phyloP scores from a whole-genome alignment of 2,797 vertebrate species.

The Urocyon cinereoargenteus region DNA sequence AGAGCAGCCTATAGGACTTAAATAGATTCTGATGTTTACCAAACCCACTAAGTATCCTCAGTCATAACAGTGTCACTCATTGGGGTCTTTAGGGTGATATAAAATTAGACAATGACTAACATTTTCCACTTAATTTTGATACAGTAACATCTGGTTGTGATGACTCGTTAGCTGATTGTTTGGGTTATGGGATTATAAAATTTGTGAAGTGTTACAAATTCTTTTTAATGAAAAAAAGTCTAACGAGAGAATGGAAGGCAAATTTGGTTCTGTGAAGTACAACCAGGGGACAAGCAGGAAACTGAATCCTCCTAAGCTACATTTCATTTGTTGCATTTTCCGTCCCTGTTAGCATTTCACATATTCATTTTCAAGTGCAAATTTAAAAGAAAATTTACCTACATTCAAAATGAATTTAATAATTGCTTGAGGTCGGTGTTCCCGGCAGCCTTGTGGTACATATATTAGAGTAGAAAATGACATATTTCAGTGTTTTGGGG shows the following conservation, averaged over 20 bases:
- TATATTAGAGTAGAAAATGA: constrained; percentile 22
- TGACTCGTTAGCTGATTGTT: constrained; percentile 68
- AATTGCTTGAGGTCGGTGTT: constrained; percentile 32
- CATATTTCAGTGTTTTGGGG: background rate
- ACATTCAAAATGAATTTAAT: constrained; percentile 48
- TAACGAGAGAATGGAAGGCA: constrained; percentile 44
- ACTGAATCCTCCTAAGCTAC: background rate
- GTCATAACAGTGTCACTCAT: background rate
- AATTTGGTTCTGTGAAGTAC: constrained; percentile 23
- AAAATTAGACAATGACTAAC: background rate
- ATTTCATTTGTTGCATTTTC: constrained; percentile 40
- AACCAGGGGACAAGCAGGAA: constrained; percentile 36
- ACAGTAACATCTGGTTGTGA: constrained; percentile 59
- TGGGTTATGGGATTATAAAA: constrained; percentile 27
- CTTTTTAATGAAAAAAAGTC: constrained; percentile 35
- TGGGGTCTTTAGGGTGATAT: background rate
- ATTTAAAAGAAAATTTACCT: constrained; percentile 58
- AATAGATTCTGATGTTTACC: constrained; percentile 30
- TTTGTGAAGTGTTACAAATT: constrained; percentile 57
- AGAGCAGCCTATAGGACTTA: background rate
- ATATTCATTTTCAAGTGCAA: background rate
- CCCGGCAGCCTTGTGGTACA: background rate
- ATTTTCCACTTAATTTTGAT: constrained; percentile 19
- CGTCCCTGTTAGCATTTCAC: background rate
- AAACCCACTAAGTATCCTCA: background rate